Percentiles rank a stretch among this genome's conserved stretches.
phyloP scores from a whole-genome alignment of 2,888 invertebrate genomes.

The Drosophila neutralis region DNA sequence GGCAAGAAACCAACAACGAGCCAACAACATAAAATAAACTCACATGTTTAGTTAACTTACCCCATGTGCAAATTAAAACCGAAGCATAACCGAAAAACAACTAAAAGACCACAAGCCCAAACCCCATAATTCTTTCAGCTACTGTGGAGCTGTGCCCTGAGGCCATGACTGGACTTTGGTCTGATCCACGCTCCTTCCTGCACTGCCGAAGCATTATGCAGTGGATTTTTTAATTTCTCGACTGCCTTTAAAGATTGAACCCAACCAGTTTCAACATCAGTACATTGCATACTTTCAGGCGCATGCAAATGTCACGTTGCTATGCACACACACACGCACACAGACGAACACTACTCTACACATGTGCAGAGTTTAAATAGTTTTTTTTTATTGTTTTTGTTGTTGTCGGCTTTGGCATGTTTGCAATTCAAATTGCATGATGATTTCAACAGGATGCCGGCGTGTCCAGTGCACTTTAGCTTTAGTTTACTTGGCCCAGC shows the following conservation, averaged over 20 bases:
- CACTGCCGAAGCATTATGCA: constrained; percentile 49
- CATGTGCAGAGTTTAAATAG: constrained; percentile 13
- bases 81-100: constrained; percentile 70
- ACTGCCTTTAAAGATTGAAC: constrained; percentile 53
- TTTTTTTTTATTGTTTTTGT: constrained; percentile 30
- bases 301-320: constrained; percentile 78
- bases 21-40: constrained; percentile 74
- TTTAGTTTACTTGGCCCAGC: constrained; percentile 63
- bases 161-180: constrained; percentile 29
- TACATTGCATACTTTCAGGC: constrained; percentile 73
- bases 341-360: not conserved
- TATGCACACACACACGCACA: constrained; percentile 30
- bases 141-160: constrained; percentile 10
- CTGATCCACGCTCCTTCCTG: constrained; percentile 37
- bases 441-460: constrained; percentile 77
- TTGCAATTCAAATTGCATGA: constrained; percentile 70
- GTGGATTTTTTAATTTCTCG: constrained; percentile 58
- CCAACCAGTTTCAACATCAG: constrained; percentile 39
- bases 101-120: constrained; percentile 19
- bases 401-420: constrained; percentile 56
- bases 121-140: constrained; percentile 3
- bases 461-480: constrained; percentile 74
- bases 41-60: constrained; percentile 76
- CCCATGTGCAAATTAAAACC: constrained; percentile 71
- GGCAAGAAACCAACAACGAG: constrained; percentile 58